A percentile compares a stretch with the other conserved stretches of the same genome.
Conservation (phyloP, 1,140 invertebrate species). For the Druon quercuslanigerum region DNA sequence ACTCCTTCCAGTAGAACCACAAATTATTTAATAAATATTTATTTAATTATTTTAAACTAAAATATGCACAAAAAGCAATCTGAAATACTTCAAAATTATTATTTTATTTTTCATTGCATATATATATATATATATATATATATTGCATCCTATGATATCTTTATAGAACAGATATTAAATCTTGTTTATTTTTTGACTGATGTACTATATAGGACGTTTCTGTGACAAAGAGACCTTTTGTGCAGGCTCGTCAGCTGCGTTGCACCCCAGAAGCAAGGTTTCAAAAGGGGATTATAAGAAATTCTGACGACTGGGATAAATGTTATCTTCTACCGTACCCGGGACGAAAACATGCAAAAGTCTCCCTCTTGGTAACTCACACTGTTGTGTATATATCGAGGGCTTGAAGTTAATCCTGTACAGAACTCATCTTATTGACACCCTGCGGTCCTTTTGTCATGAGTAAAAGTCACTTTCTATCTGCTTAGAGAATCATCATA, state of each 20-base stretch:
- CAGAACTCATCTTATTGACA: conserved; percentile 37
- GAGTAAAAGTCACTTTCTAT: neutral
- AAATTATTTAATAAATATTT: no score
- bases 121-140: no score
- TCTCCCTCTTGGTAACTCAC: conserved; percentile 49
- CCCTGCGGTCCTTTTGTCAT: neutral
- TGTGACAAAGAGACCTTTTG: conserved; percentile 64
- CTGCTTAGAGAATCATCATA: neutral
- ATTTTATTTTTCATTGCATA: no score
- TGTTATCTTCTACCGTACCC: conserved; percentile 59
- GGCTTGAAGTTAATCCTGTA: conserved; percentile 46
- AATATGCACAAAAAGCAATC: no score
- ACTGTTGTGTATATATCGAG: conserved; percentile 35
- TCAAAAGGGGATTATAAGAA: conserved; percentile 67
- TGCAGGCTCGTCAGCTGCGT: conserved; percentile 65
- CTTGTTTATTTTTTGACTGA: conserved; percentile 32
- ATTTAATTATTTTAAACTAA: no score
- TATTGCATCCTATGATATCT: no score
- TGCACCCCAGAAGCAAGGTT: conserved; percentile 55
- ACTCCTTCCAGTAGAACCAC: no score
- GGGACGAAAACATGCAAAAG: conserved; percentile 43
- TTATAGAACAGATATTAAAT: no score
- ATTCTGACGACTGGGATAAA: conserved; percentile 64
- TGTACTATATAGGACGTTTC: conserved; percentile 45
- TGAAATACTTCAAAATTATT: no score